Evolutionary conservation across 2,888 invertebrate species (phyloP).

Genomic region (Nomada lathburiana): DNA sequence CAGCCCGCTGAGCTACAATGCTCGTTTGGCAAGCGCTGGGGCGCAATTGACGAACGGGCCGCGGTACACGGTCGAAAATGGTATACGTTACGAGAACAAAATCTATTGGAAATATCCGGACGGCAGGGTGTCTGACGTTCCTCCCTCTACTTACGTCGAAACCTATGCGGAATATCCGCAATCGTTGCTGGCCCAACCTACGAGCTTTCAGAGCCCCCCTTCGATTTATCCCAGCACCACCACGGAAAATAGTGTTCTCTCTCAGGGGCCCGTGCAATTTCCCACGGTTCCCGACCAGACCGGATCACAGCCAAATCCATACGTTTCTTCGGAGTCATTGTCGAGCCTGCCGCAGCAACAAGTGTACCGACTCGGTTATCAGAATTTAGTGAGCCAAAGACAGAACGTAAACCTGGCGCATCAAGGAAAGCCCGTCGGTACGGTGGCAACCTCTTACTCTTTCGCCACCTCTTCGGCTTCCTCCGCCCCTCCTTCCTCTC

Average conservation of each 20-base stretch:
- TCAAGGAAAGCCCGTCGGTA: constrained; percentile 39
- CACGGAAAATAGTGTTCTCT: constrained; percentile 66
- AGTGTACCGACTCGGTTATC: constrained; percentile 64
- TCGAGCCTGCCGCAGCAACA: constrained; percentile 60
- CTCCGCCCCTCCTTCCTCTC: constrained; percentile 22
- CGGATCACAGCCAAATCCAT: constrained; percentile 61
- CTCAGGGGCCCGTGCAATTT: constrained; percentile 81
- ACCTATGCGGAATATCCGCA: constrained; percentile 58
- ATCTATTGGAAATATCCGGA: constrained; percentile 83
- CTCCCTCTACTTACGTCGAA: constrained; percentile 77
- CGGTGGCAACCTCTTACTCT: constrained; percentile 2
- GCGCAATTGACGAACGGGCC: constrained; percentile 61
- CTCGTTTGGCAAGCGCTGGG: neutral
- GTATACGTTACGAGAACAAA: constrained; percentile 81
- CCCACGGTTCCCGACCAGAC: constrained; percentile 70
- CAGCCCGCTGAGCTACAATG: constrained; percentile 4
- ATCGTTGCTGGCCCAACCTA: neutral
- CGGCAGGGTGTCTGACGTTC: constrained; percentile 78
- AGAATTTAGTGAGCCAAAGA: constrained; percentile 58
- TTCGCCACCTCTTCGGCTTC: constrained; percentile 30
- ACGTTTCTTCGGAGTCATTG: constrained; percentile 72
- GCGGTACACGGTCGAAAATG: constrained; percentile 79
- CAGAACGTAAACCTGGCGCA: constrained; percentile 50
- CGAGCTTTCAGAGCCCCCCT: constrained; percentile 43
- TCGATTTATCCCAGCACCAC: constrained; percentile 47